Conservation (phyloP, 2,113 vertebrate species). For the Nothobranchius furzeri region DNA sequence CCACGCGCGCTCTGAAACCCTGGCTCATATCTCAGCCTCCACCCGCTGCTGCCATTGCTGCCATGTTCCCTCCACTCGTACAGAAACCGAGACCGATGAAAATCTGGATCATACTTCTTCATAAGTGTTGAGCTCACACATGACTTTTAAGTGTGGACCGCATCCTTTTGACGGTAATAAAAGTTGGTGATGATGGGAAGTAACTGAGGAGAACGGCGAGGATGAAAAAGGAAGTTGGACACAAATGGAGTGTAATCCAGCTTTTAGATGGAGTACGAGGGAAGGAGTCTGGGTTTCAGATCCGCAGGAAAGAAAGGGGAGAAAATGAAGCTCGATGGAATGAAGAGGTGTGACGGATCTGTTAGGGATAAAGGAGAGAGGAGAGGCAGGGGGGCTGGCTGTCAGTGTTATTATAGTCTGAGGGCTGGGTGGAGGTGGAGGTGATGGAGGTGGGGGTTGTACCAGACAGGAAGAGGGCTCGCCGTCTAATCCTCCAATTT, state of each 20-base stretch:
- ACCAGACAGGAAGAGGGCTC: constrained; percentile 76
- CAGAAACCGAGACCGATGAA: constrained; percentile 10
- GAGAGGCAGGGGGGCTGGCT: constrained; percentile 6
- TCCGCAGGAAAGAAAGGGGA: constrained; percentile 12
- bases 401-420: constrained; percentile 69
- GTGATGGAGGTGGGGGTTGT: constrained; percentile 31
- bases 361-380: constrained; percentile 40
- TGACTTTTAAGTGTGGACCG: not conserved
- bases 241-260: constrained; percentile 35
- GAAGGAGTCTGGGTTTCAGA: constrained; percentile 31
- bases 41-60: constrained; percentile 10
- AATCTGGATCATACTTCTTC: constrained; percentile 12
- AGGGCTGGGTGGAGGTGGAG: constrained; percentile 58
- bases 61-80: constrained; percentile 1
- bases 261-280: constrained; percentile 34
- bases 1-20: constrained; percentile 61
- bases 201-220: constrained; percentile 25
- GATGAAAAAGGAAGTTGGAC: constrained; percentile 5
- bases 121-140: not conserved
- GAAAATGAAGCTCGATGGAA: constrained; percentile 15
- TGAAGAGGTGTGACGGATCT: constrained; percentile 54
- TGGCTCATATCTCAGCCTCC: constrained; percentile 42
- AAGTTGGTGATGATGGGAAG: constrained; percentile 18
- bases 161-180: constrained; percentile 13
- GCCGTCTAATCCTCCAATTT: constrained; percentile 79